phyloP scores from a whole-genome alignment of 2,797 vertebrate species.

The Sebastes nivosus region DNA sequence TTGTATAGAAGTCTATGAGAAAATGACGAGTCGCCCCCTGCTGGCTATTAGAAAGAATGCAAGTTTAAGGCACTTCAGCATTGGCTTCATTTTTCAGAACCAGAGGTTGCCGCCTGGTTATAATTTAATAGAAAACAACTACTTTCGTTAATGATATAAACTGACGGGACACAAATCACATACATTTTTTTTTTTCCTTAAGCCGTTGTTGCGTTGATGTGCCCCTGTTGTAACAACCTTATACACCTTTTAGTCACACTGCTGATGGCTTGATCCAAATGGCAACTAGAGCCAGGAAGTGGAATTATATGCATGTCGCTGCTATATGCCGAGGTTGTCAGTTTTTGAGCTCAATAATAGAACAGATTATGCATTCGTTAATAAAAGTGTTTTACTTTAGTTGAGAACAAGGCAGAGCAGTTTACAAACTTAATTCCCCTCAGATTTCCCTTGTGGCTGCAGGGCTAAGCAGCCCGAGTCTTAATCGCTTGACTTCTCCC shows the following conservation, averaged over 20 bases:
- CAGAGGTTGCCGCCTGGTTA: no score
- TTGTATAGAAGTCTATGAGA: no score
- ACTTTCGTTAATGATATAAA: neutral
- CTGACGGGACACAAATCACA: neutral
- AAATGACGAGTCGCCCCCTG: no score
- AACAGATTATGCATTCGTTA: conserved; percentile 74
- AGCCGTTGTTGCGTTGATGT: neutral
- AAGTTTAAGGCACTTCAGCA: no score
- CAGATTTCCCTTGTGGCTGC: conserved; percentile 80
- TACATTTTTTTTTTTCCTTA: neutral
- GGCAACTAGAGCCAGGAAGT: conserved; percentile 1
- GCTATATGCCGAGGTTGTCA: conserved; percentile 49
- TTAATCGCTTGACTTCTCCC: conserved; percentile 81
- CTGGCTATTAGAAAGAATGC: no score
- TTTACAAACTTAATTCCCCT: conserved; percentile 82
- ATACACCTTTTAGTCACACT: neutral
- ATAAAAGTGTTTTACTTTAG: conserved; percentile 73
- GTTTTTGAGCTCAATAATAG: conserved; percentile 69
- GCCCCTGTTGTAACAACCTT: neutral
- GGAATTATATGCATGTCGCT: conserved; percentile 3
- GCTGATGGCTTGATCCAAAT: neutral
- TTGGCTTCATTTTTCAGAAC: no score
- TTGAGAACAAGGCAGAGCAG: conserved; percentile 71
- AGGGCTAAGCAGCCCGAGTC: conserved; percentile 74
- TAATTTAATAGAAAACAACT: neutral